These are phyloP conservation scores for Steinernema scapterisci DNA, from an alignment of 2,888 invertebrate species.

Conservation along the genomic window DNA sequence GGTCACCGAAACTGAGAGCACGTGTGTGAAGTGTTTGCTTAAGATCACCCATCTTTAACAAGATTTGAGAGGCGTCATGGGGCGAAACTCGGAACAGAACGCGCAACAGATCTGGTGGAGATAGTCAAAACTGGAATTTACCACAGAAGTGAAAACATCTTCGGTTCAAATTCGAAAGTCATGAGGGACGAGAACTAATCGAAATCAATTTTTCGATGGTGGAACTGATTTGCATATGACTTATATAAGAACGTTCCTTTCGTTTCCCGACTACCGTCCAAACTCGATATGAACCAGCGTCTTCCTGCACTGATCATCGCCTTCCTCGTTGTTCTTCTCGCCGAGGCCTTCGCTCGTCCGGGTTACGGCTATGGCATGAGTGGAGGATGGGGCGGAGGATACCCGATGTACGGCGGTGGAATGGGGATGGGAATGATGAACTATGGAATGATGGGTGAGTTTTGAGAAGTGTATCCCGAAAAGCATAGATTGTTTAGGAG, in stretches of 20 bases:
- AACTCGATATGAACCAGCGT: not conserved
- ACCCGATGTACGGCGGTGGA: not conserved
- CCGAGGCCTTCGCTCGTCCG: not conserved
- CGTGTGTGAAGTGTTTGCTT: constrained; percentile 2
- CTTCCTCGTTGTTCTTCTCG: not conserved
- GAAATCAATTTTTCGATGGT: too few species aligned
- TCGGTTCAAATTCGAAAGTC: too few species aligned
- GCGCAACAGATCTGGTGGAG: too few species aligned
- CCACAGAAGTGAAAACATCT: too few species aligned
- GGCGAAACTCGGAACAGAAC: too few species aligned
- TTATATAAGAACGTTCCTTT: too few species aligned
- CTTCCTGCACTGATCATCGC: not conserved
- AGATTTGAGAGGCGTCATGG: too few species aligned
- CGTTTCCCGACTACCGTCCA: too few species aligned
- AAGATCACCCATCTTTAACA: not conserved
- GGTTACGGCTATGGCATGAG: not conserved
- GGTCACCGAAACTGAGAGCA: too few species aligned
- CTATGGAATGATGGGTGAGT: constrained; percentile 9
- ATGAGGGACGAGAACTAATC: too few species aligned
- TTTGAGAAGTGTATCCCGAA: not conserved
- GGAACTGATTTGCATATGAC: too few species aligned
- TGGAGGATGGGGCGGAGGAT: not conserved
- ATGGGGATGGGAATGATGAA: not conserved
- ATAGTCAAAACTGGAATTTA: too few species aligned
- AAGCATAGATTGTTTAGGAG: not conserved